phyloP scores from a whole-genome alignment of 2,797 vertebrate species.

The Ptychadena robeensis region DNA sequence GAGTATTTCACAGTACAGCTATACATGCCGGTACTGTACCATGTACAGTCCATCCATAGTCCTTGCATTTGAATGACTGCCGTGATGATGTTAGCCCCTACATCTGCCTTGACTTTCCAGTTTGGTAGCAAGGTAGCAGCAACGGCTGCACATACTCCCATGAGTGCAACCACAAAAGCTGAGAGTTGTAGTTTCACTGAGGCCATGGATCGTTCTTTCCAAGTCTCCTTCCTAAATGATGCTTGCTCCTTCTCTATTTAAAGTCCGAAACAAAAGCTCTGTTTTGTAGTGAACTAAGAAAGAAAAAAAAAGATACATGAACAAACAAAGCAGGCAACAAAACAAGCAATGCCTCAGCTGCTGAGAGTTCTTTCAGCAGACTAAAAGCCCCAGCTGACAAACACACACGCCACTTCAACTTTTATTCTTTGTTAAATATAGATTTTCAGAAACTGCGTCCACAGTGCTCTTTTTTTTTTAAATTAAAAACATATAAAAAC shows the following conservation, averaged over 20 bases:
- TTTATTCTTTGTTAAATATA: conserved; percentile 23
- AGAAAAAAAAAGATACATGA: conserved; percentile 46
- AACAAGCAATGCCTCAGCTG: conserved; percentile 60
- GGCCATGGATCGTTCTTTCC: conserved; percentile 77
- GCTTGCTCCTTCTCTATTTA: conserved; percentile 61
- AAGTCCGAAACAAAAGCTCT: conserved; percentile 66
- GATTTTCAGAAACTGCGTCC: background rate
- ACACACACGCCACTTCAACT: conserved; percentile 59
- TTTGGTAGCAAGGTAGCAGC: conserved; percentile 88
- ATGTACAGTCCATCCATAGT: conserved; percentile 96
- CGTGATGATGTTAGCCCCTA: conserved; percentile 84
- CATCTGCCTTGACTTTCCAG: conserved; percentile 87
- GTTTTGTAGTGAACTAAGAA: conserved; percentile 67
- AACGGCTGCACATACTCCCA: conserved; percentile 82
- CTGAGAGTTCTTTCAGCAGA: conserved; percentile 61
- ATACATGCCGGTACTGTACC: conserved; percentile 92
- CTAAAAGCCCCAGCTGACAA: conserved; percentile 53
- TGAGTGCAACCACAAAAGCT: conserved; percentile 87
- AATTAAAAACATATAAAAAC: background rate
- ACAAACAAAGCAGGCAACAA: conserved; percentile 61
- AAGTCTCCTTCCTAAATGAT: conserved; percentile 62
- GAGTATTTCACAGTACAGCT: conserved; percentile 90
- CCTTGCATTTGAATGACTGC: conserved; percentile 88
- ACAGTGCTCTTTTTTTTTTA: background rate
- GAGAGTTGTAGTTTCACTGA: conserved; percentile 85